Conservation (phyloP, 2,888 invertebrate species). For the Megalurothrips usitatus region DNA sequence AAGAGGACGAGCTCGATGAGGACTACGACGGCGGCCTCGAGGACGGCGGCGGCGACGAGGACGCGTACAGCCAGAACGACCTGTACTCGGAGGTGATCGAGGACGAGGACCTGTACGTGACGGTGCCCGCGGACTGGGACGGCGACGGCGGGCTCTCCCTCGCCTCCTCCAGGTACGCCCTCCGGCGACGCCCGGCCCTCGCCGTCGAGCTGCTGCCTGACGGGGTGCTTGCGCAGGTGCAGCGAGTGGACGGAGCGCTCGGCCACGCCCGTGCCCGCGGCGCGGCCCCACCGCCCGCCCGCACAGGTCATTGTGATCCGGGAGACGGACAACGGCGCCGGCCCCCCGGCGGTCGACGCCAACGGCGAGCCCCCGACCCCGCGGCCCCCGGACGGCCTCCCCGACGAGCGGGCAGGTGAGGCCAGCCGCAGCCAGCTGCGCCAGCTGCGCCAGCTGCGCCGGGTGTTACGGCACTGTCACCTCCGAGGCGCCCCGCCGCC, state of each 20-base stretch:
- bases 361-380: not conserved
- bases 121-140: conserved; percentile 5
- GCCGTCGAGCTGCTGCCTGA: not conserved
- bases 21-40: not conserved
- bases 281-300: not conserved
- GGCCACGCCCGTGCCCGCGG: not conserved
- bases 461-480: too few relatives aligned
- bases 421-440: not conserved
- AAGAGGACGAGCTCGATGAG: not conserved
- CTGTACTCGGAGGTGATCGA: conserved; percentile 5
- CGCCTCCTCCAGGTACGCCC: not conserved
- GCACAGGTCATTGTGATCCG: not conserved
- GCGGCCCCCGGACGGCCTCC: not conserved
- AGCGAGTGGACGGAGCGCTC: not conserved
- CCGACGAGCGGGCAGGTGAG: not conserved
- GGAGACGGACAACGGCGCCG: not conserved
- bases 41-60: not conserved
- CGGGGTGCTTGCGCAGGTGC: not conserved
- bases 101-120: conserved; percentile 19
- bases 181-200: not conserved
- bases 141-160: not conserved
- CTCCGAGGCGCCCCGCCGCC: too few relatives aligned
- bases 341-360: not conserved
- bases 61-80: not conserved
- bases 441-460: too few relatives aligned